phyloP scores from a whole-genome alignment of 2,113 vertebrate genomes.

The Anguilla rostrata region DNA sequence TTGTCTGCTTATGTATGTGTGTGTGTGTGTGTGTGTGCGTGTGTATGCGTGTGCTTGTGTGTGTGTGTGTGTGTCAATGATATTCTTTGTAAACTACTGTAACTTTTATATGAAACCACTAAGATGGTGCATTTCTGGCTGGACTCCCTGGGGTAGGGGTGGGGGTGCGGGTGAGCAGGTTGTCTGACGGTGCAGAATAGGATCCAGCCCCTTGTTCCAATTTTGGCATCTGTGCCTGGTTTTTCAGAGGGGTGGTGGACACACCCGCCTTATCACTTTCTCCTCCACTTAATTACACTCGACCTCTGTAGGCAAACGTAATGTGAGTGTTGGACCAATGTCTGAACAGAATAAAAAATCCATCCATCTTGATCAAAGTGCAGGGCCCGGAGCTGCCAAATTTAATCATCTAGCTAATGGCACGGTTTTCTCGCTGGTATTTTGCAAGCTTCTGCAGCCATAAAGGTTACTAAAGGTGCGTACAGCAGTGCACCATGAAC shows the following conservation, averaged over 20 bases:
- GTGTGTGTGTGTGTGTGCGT: no score
- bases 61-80: no score
- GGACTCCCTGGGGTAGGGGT: neutral
- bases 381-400: conserved; percentile 37
- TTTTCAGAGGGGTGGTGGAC: neutral
- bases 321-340: conserved; percentile 25
- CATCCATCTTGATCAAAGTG: conserved; percentile 54
- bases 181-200: neutral
- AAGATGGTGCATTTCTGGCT: neutral
- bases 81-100: neutral
- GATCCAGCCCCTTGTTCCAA: neutral
- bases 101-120: neutral
- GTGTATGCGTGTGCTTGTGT: no score
- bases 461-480: conserved; percentile 7
- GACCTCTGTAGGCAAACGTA: conserved; percentile 43
- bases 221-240: neutral
- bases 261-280: conserved; percentile 27
- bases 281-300: conserved; percentile 42
- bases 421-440: conserved; percentile 19
- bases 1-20: no score
- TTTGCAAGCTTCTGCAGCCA: neutral
- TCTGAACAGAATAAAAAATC: conserved; percentile 42
- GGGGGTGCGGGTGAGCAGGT: neutral
- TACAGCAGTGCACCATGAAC: neutral
- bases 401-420: conserved; percentile 48